phyloP scores from a whole-genome alignment of 2,113 vertebrate species.

The Clinocottus analis region DNA sequence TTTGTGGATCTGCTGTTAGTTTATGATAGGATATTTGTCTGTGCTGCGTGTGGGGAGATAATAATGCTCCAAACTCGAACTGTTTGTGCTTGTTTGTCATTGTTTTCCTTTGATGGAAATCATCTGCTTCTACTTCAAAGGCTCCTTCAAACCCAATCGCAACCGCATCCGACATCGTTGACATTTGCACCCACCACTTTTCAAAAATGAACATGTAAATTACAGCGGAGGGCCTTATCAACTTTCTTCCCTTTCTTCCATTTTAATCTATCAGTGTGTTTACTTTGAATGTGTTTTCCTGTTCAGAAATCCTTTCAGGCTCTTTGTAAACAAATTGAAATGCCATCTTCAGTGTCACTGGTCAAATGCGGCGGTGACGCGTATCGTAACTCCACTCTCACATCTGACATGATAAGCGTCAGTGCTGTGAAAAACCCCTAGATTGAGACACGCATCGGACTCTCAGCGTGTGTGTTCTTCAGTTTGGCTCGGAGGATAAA shows the following conservation, averaged over 20 bases:
- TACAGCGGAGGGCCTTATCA: neutral
- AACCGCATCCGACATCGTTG: neutral
- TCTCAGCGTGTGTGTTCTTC: conserved; percentile 8
- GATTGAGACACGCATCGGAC: conserved; percentile 15
- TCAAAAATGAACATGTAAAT: conserved; percentile 7
- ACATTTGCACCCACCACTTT: conserved; percentile 18
- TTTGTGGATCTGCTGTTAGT: neutral
- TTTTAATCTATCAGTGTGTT: neutral
- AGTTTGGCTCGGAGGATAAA: conserved; percentile 25
- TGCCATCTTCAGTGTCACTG: conserved; percentile 24
- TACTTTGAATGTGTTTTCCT: neutral
- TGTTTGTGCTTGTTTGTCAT: neutral
- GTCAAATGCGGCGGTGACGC: conserved; percentile 6
- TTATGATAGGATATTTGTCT: neutral
- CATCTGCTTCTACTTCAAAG: conserved; percentile 17
- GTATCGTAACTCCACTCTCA: neutral
- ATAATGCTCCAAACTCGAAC: neutral
- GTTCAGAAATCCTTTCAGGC: conserved; percentile 8
- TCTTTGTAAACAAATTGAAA: conserved; percentile 22
- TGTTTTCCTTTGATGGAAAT: conserved; percentile 12
- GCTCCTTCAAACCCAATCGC: neutral
- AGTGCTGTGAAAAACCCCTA: conserved; percentile 34
- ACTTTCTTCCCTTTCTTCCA: neutral
- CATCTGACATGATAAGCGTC: conserved; percentile 12
- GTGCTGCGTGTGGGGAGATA: neutral